Conservation (phyloP, 2,113 vertebrate genomes). For the Euleptes europaea region DNA sequence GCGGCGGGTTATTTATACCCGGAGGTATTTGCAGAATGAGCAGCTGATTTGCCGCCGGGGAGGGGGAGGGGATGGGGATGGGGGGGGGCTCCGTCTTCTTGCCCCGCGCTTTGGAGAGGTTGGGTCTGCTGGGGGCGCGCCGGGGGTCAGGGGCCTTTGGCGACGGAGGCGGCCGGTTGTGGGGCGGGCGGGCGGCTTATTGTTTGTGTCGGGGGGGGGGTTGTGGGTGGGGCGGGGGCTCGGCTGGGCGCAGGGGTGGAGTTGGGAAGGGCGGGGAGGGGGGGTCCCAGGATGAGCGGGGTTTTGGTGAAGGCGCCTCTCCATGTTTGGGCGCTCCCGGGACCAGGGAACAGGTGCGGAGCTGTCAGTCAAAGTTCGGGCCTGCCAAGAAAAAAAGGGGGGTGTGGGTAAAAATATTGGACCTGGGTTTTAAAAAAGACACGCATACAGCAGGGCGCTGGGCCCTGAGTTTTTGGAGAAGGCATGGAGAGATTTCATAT, state of each 20-base stretch:
- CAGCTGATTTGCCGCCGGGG: conserved; percentile 75
- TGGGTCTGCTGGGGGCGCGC: conserved; percentile 10
- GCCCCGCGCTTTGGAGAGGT: conserved; percentile 25
- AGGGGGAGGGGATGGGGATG: too few relatives aligned
- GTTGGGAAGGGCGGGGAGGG: conserved; percentile 1
- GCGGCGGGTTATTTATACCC: conserved; percentile 73
- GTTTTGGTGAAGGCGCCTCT: conserved; percentile 55
- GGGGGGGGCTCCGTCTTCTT: conserved; percentile 45
- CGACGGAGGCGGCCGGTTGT: too few relatives aligned
- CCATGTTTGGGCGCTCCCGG: conserved; percentile 55
- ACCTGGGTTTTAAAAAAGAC: too few relatives aligned
- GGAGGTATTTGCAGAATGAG: conserved; percentile 76
- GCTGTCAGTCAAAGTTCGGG: conserved; percentile 70
- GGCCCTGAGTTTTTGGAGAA: neutral
- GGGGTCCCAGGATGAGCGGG: conserved; percentile 32
- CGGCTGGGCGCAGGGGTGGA: conserved; percentile 5
- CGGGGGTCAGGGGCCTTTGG: neutral
- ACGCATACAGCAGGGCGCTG: too few relatives aligned
- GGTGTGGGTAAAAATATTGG: too few relatives aligned
- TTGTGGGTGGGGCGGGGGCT: conserved; percentile 20
- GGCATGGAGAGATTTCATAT: neutral
- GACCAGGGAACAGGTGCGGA: conserved; percentile 76
- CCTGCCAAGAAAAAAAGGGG: conserved; percentile 11
- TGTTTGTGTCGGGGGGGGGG: neutral
- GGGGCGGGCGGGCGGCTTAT: neutral